Evolutionary conservation across 2,888 invertebrate genomes (phyloP).

Genomic region (Rhingia rostrata): DNA sequence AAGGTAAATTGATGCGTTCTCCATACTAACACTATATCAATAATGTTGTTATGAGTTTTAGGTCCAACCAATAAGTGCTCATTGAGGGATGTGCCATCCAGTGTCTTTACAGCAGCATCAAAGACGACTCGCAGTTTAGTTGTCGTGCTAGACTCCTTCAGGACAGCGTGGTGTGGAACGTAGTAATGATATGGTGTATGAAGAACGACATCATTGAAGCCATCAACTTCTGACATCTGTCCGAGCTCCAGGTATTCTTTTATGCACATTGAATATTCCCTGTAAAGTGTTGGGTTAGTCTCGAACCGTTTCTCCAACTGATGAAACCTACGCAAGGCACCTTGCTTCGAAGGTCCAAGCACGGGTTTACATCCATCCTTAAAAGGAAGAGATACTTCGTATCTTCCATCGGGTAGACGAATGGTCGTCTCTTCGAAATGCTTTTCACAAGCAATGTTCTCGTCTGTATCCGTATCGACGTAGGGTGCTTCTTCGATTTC

Average conservation of each 20-base stretch:
- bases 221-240: too few relatives aligned
- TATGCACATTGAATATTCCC: not conserved
- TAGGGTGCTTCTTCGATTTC: conserved; percentile 13
- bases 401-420: not conserved
- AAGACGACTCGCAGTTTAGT: not conserved
- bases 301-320: not conserved
- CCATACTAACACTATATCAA: conserved; percentile 27
- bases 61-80: conserved; percentile 12
- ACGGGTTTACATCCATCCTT: too few relatives aligned
- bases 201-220: not conserved
- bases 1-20: conserved; percentile 63
- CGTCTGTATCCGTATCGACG: not conserved
- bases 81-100: not conserved
- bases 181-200: conserved; percentile 1
- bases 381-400: conserved; percentile 5
- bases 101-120: too few relatives aligned
- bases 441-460: not conserved
- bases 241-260: too few relatives aligned
- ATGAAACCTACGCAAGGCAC: too few relatives aligned
- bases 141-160: conserved; percentile 20
- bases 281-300: not conserved
- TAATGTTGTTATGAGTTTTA: conserved; percentile 12
- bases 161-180: conserved; percentile 7
- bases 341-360: too few relatives aligned
- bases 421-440: conserved; percentile 1